Percentiles rank a stretch among this genome's conserved stretches.
phyloP scores from a whole-genome alignment of 2,888 invertebrate genomes.

The Sphaerophoria rueppellii region DNA sequence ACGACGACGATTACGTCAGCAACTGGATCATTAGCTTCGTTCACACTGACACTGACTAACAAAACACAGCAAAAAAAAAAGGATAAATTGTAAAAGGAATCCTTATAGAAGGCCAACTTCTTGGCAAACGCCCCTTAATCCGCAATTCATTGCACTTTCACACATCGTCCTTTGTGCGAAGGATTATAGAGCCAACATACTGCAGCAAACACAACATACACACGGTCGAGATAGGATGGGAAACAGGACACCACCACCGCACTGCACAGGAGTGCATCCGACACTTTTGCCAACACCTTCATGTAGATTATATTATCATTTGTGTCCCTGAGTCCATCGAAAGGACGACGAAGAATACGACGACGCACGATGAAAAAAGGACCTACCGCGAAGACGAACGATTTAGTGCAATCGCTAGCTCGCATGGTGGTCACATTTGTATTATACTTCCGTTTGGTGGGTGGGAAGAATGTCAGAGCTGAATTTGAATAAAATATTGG shows the following conservation, averaged over 20 bases:
- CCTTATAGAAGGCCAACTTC: constrained; percentile 63
- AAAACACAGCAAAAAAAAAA: constrained; percentile 34
- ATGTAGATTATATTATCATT: constrained; percentile 3
- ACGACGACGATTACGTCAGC: constrained; percentile 59
- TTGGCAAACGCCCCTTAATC: constrained; percentile 74
- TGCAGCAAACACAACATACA: too few species aligned
- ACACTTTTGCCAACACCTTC: constrained; percentile 73
- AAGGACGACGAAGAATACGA: not conserved
- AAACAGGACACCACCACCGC: constrained; percentile 57
- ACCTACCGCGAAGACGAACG: constrained; percentile 59
- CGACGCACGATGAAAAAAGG: constrained; percentile 16
- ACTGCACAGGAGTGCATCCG: constrained; percentile 45
- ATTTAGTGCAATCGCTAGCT: constrained; percentile 11
- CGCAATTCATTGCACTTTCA: constrained; percentile 76
- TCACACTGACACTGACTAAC: constrained; percentile 22
- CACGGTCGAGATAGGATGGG: too few species aligned
- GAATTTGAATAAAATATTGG: constrained; percentile 68
- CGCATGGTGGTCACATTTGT: constrained; percentile 60
- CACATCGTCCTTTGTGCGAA: constrained; percentile 73
- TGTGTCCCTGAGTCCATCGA: not conserved
- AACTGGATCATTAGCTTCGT: constrained; percentile 63
- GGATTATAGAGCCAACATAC: constrained; percentile 58
- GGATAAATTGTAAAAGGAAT: constrained; percentile 53
- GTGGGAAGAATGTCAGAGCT: constrained; percentile 51
- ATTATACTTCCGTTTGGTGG: constrained; percentile 64